phyloP scores from a whole-genome alignment of 64 coral and sea anemone genomes.

The Stichodactyla mertensii region DNA sequence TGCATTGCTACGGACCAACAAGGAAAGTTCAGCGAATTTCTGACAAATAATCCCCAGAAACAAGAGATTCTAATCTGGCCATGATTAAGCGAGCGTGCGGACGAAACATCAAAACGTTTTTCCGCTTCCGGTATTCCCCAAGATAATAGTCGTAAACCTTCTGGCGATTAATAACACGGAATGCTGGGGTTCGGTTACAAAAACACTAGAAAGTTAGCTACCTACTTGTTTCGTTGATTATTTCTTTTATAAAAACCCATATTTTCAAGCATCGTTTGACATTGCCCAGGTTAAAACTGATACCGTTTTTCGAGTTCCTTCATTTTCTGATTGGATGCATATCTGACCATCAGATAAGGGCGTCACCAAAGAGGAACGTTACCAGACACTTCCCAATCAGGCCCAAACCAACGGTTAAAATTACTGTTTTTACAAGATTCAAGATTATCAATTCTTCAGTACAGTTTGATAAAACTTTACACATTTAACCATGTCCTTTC shows the following conservation, averaged over 20 bases:
- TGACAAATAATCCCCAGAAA: background rate
- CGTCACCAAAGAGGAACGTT: background rate
- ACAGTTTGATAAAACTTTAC: background rate
- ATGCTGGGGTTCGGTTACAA: background rate
- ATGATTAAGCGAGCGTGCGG: background rate
- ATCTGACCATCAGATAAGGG: background rate
- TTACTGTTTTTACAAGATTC: background rate
- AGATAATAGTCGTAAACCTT: background rate
- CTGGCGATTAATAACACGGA: background rate
- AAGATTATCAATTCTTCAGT: background rate
- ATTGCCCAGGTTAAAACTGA: background rate
- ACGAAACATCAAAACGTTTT: background rate
- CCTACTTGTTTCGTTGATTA: background rate
- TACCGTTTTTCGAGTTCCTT: background rate
- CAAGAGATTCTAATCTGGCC: background rate
- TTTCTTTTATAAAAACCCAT: background rate
- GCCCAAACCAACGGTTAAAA: background rate
- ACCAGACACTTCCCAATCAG: background rate
- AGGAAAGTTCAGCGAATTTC: background rate
- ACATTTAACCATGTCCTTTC: background rate
- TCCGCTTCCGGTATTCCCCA: background rate
- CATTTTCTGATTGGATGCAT: background rate
- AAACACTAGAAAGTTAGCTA: background rate
- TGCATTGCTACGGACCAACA: background rate
- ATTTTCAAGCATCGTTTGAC: background rate